These are phyloP conservation scores for Heliangelus exortis DNA, from an alignment of 2,797 vertebrate genomes.

Conservation along the genomic window DNA sequence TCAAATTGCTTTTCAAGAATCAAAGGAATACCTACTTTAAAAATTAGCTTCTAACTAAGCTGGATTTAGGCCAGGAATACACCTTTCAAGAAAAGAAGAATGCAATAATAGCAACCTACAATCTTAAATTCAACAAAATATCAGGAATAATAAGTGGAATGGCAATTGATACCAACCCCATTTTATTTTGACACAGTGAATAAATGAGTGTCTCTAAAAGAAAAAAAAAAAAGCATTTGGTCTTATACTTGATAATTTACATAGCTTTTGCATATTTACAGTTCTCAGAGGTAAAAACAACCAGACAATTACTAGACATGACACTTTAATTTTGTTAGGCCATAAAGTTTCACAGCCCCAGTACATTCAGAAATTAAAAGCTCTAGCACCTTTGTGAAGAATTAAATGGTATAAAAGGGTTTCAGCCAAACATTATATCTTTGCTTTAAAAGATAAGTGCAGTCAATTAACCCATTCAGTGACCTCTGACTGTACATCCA, in stretches of 20 bases:
- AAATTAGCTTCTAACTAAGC: neutral
- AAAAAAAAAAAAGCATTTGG: neutral
- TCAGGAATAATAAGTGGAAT: neutral
- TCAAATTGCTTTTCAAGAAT: neutral
- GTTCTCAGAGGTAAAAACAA: conserved; percentile 31
- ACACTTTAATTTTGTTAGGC: conserved; percentile 14
- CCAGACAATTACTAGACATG: neutral
- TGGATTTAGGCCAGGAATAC: neutral
- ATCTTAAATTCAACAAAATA: neutral
- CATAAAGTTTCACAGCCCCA: conserved; percentile 18
- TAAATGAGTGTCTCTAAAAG: neutral
- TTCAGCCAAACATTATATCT: conserved; percentile 29
- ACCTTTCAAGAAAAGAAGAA: neutral
- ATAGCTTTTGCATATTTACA: neutral
- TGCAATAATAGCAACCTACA: neutral
- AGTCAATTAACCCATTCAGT: conserved; percentile 57
- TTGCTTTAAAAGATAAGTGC: conserved; percentile 52
- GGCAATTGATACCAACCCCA: neutral
- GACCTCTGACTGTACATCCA: conserved; percentile 37
- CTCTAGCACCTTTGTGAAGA: conserved; percentile 29
- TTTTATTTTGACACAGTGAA: neutral
- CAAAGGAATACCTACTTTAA: neutral
- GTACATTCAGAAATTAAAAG: conserved; percentile 9
- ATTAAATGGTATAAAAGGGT: conserved; percentile 26
- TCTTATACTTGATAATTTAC: neutral